Conservation (phyloP, 2,797 vertebrate genomes). For the Steatocranus sp. region DNA sequence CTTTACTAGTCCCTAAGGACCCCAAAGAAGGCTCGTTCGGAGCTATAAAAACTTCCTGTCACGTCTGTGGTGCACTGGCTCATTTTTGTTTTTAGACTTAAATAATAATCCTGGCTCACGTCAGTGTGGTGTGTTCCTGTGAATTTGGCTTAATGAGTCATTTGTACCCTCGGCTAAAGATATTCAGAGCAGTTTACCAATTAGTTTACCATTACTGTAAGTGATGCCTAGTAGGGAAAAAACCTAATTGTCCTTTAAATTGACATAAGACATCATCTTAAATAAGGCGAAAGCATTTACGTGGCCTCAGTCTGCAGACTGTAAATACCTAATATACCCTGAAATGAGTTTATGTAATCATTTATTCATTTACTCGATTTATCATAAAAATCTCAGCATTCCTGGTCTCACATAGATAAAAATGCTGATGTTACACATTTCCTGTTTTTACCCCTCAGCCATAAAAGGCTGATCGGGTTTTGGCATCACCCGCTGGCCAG, state of each 20-base stretch:
- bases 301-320: background rate
- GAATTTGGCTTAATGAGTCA: background rate
- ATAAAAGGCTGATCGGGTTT: background rate
- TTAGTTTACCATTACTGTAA: background rate
- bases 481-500: background rate
- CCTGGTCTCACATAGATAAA: background rate
- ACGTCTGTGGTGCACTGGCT: background rate
- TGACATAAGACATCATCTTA: background rate
- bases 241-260: background rate
- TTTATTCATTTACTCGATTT: background rate
- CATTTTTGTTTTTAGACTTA: background rate
- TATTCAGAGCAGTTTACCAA: background rate
- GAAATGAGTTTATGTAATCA: background rate
- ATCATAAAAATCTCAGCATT: background rate
- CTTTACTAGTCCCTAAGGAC: no score
- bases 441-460: background rate
- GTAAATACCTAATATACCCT: background rate
- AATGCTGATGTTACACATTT: background rate
- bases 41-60: slow-evolving; percentile 3
- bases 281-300: background rate
- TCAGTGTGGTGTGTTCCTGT: accelerated
- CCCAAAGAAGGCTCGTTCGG: no score
- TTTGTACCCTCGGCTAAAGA: background rate
- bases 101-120: background rate
- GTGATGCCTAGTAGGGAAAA: background rate